Evolutionary conservation across 2,113 vertebrate genomes (phyloP).

Genomic region (Eulacestoma nigropectus): DNA sequence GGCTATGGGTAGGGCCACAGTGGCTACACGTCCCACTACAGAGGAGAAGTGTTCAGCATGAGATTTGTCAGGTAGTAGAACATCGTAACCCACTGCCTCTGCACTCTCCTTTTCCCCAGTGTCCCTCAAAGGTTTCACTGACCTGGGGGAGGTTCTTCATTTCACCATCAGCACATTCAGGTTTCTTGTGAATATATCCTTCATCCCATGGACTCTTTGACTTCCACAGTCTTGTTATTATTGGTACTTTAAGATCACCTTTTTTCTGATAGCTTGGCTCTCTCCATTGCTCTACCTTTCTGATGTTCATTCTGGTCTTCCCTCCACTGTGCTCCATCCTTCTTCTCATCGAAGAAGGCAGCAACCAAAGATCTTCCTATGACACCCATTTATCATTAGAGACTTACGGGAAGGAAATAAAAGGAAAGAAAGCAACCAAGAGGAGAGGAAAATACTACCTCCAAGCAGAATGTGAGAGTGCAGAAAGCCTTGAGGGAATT

Average conservation of each 20-base stretch:
- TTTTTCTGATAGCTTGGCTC: neutral
- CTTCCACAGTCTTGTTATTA: neutral
- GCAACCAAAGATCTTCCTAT: neutral
- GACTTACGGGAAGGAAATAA: neutral
- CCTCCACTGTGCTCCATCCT: neutral
- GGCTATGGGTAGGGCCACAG: neutral
- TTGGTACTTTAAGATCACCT: neutral
- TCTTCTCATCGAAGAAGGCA: neutral
- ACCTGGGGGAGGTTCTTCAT: neutral
- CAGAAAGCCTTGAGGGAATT: neutral
- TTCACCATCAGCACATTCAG: neutral
- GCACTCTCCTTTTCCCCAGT: neutral
- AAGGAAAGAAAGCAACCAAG: neutral
- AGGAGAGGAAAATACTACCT: neutral
- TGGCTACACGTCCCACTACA: neutral
- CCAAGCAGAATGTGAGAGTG: neutral
- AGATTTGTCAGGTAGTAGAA: neutral
- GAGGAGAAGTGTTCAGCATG: neutral
- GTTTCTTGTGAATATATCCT: neutral
- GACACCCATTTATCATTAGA: neutral
- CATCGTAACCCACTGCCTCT: neutral
- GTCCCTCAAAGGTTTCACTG: neutral
- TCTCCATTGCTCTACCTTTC: neutral
- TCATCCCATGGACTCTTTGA: neutral
- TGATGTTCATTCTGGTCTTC: neutral